Conservation (phyloP, 2,797 vertebrate species). For the Macroramphosus scolopax region DNA sequence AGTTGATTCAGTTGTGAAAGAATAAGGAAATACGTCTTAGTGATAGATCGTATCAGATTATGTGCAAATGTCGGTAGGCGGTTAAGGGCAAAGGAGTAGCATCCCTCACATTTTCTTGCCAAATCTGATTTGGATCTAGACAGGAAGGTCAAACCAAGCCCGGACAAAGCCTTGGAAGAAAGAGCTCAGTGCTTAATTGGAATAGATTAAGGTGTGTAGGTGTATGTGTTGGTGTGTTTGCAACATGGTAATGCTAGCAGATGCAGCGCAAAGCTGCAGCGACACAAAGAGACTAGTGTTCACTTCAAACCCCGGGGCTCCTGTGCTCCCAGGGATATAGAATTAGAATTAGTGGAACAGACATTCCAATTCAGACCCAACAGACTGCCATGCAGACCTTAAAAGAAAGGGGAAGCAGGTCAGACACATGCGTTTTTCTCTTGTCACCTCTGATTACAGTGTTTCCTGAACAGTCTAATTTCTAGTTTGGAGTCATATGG, state of each 20-base stretch:
- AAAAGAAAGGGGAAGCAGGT: slow-evolving; percentile 39
- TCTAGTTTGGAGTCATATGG: too few species aligned
- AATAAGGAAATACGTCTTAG: slow-evolving; percentile 3
- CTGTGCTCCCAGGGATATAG: slow-evolving; percentile 78
- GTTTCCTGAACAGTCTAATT: slow-evolving; percentile 16
- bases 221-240: slow-evolving; percentile 42
- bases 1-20: neutral
- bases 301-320: slow-evolving; percentile 68
- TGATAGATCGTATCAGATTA: neutral
- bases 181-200: slow-evolving; percentile 85
- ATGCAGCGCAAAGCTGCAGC: slow-evolving; percentile 56
- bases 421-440: slow-evolving; percentile 41
- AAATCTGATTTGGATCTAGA: slow-evolving; percentile 64
- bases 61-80: slow-evolving; percentile 1
- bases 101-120: slow-evolving; percentile 32
- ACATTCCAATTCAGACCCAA: slow-evolving; percentile 50
- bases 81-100: slow-evolving; percentile 26
- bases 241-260: slow-evolving; percentile 60
- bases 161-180: slow-evolving; percentile 75
- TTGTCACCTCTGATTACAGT: slow-evolving; percentile 24
- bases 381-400: slow-evolving; percentile 33
- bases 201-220: slow-evolving; percentile 68
- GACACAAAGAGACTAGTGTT: slow-evolving; percentile 75
- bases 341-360: slow-evolving; percentile 76
- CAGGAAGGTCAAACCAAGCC: slow-evolving; percentile 72